Conservation (phyloP, 2,113 vertebrate species). For the Eonycteris spelaea region DNA sequence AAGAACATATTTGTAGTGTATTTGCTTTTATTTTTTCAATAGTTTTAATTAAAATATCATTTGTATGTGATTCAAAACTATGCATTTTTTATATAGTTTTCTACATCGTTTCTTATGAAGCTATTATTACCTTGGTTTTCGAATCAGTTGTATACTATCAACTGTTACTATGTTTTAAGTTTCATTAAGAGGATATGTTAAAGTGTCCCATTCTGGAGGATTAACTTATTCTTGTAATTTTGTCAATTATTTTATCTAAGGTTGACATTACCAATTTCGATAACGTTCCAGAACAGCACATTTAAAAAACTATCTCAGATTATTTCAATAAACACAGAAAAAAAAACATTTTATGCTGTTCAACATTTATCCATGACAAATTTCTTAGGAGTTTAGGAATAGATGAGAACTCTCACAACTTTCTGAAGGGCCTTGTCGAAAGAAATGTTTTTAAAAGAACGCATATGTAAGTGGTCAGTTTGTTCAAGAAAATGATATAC, state of each 20-base stretch:
- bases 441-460: background rate
- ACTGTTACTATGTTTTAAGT: background rate
- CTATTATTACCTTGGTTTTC: background rate
- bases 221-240: background rate
- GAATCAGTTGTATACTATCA: background rate
- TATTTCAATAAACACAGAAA: background rate
- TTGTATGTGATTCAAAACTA: background rate
- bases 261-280: background rate
- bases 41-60: no score
- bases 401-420: background rate
- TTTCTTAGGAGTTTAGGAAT: background rate
- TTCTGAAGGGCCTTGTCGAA: background rate
- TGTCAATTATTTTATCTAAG: background rate
- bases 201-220: background rate
- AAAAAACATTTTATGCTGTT: background rate
- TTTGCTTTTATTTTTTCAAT: no score
- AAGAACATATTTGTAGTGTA: no score
- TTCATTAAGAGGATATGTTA: background rate
- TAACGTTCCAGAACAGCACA: background rate
- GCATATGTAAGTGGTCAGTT: background rate
- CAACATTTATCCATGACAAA: background rate
- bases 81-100: background rate
- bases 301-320: background rate
- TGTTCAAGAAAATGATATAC: background rate
- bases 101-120: background rate